phyloP scores from a whole-genome alignment of 1,140 invertebrate species.

The Bicyclus anynana region DNA sequence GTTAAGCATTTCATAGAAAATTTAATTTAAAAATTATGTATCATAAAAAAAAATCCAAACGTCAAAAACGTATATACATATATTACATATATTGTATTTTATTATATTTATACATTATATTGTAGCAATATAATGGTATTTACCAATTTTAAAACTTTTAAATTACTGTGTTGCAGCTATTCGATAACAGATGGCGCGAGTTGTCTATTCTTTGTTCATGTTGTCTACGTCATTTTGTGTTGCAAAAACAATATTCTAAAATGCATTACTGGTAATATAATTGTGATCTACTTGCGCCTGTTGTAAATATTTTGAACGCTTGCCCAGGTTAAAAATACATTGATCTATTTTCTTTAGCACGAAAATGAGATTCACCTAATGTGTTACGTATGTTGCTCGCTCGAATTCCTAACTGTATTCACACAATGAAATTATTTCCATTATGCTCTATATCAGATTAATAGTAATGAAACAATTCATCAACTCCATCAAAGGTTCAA shows the following conservation, averaged over 20 bases:
- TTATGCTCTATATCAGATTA: background rate
- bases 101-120: no score
- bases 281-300: background rate
- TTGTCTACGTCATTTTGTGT: background rate
- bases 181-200: slow-evolving; percentile 53
- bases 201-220: background rate
- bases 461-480: no score
- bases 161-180: slow-evolving; percentile 32
- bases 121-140: no score
- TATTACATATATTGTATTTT: no score
- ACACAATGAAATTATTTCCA: background rate
- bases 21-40: no score
- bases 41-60: no score
- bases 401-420: background rate
- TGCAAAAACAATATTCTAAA: background rate
- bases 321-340: background rate
- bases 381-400: background rate
- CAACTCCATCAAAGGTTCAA: no score
- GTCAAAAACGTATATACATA: no score
- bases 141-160: background rate
- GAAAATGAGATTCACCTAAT: background rate
- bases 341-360: background rate
- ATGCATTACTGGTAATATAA: slow-evolving; percentile 2
- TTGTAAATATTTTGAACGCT: slow-evolving; percentile 4
- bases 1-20: no score